A percentile compares a stretch with the other conserved stretches of the same genome.
Conservation (phyloP, 2,797 vertebrate genomes). For the Acomys russatus region DNA sequence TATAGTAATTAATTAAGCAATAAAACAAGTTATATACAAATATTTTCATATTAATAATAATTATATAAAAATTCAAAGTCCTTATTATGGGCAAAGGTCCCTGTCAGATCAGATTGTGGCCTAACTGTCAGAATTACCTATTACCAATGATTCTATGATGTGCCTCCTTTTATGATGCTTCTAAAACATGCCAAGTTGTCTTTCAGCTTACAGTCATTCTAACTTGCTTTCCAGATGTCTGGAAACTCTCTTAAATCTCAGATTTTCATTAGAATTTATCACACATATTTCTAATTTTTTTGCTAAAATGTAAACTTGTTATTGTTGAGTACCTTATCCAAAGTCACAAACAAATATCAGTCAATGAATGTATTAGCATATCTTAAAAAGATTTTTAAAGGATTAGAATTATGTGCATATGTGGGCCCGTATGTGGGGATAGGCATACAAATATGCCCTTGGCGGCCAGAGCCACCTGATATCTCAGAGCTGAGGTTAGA, state of each 20-base stretch:
- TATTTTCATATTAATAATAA: not conserved
- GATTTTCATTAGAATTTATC: not conserved
- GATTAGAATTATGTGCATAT: not conserved
- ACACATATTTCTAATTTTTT: not conserved
- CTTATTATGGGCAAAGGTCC: not conserved
- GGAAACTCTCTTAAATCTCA: not conserved
- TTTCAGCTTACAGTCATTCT: not conserved
- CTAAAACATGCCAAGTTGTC: not conserved
- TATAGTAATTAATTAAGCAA: constrained; percentile 30
- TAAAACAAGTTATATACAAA: constrained; percentile 2
- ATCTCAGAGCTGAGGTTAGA: not conserved
- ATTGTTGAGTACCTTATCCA: not conserved
- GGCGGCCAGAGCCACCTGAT: not conserved
- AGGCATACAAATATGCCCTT: not conserved
- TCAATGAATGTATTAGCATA: constrained; percentile 16
- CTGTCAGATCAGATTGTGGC: not conserved
- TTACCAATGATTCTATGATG: not conserved
- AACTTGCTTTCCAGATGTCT: not conserved
- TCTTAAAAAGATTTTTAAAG: not conserved
- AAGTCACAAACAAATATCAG: not conserved
- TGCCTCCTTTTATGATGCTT: not conserved
- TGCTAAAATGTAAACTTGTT: constrained; percentile 14
- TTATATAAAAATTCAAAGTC: not conserved
- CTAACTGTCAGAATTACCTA: not conserved
- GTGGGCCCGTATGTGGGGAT: not conserved